Evolutionary conservation across 2,797 vertebrate species (phyloP), one percentile per base, ranked within the genome.

Genomic region (Moxostoma hubbsi): DNA sequence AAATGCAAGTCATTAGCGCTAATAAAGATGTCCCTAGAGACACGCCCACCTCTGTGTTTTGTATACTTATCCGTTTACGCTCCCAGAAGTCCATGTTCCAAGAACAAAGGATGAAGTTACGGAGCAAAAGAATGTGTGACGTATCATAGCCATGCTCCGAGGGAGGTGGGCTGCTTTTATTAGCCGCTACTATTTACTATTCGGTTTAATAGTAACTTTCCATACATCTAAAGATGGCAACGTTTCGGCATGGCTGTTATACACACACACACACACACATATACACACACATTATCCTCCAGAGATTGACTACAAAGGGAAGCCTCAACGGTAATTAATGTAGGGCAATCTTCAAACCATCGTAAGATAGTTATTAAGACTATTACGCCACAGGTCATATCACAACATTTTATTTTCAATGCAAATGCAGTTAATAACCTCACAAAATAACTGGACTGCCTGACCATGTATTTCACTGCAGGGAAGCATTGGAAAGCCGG

Each of bases 401-500:
- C 15, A 54, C 81, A 55, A 83, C 68, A 57, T 70, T 84, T 81
- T 66, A 51, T 64, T 57, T 53, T 66, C 64, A 16, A 75, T 75
- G 57, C 77, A 72, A 72, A 82, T 73, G 70, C 18, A 79, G 84
- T 66, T 81, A 61, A 82, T 79, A 82, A 91, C 88, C 92, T 95
- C 92, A 93, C 89, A 89, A 94, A 95, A 95, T 95, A 95, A 95
- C 94, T 95, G 93, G 94, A 95, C 94, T 94, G 93, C 93, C 93
- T 81, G 90, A 92, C 90, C 91, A 87, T 69, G 89, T 90, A 71
- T 85, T 90, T 91, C 91, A 88, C 90, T 89, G 92, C 93, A 90
- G 93, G 92, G 93, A 92, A 92, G 89, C 88, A 84, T 80, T 72
- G 67, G 36, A 79, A 81, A 64, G 83, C 86, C 82, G 49, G 85